phyloP scores from a whole-genome alignment of 2,888 invertebrate genomes.

The Euspilapteryx auroguttella region DNA sequence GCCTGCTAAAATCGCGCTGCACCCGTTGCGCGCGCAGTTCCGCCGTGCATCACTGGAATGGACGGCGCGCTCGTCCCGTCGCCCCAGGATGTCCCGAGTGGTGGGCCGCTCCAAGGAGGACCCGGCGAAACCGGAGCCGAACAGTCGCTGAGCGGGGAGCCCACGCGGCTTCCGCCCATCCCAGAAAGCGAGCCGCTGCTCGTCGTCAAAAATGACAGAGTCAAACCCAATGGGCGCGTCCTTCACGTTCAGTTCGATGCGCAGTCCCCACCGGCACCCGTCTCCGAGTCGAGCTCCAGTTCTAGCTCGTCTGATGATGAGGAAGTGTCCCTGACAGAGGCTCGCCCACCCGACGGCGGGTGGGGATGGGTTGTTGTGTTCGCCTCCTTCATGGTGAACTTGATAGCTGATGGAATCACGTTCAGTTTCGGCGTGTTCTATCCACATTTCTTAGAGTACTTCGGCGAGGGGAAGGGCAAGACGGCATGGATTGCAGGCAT shows the following conservation, averaged over 20 bases:
- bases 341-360: slow-evolving; percentile 82
- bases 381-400: slow-evolving; percentile 85
- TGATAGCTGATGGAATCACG: slow-evolving; percentile 90
- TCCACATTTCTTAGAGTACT: slow-evolving; percentile 82
- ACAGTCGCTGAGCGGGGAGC: slow-evolving; percentile 34
- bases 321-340: slow-evolving; percentile 65
- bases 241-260: slow-evolving; percentile 65
- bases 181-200: slow-evolving; percentile 46
- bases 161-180: slow-evolving; percentile 35
- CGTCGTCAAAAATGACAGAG: slow-evolving; percentile 16
- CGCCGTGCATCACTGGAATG: slow-evolving; percentile 43
- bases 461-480: slow-evolving; percentile 80
- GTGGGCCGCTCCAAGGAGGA: slow-evolving; percentile 49
- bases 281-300: slow-evolving; percentile 35
- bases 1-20: slow-evolving; percentile 41
- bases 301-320: slow-evolving; percentile 66
- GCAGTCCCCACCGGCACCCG: slow-evolving; percentile 37
- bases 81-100: slow-evolving; percentile 34
- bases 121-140: slow-evolving; percentile 38
- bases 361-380: slow-evolving; percentile 94
- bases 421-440: slow-evolving; percentile 91
- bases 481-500: slow-evolving; percentile 90
- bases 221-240: slow-evolving; percentile 32
- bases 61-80: slow-evolving; percentile 43
- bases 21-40: slow-evolving; percentile 35